Evolutionary conservation across 2,113 vertebrate genomes (phyloP).

Genomic region (Puma concolor): DNA sequence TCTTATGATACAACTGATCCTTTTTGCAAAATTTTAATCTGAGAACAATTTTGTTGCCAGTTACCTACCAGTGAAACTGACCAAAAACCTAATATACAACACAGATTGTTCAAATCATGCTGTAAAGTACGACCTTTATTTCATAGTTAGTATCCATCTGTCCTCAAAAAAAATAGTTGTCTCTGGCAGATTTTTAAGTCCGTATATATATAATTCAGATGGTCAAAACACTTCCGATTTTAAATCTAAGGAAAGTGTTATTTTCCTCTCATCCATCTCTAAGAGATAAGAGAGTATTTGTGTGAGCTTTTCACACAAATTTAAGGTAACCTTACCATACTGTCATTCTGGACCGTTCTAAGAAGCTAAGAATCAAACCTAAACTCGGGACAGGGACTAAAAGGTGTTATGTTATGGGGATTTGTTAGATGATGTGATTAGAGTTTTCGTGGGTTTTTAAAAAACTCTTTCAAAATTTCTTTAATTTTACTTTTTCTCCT

Average conservation of each 20-base stretch:
- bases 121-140: background rate
- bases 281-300: background rate
- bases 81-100: background rate
- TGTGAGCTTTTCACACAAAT: background rate
- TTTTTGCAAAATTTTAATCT: conserved; percentile 7
- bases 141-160: background rate
- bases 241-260: background rate
- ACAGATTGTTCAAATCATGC: background rate
- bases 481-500: background rate
- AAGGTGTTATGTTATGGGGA: background rate
- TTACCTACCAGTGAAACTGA: background rate
- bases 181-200: background rate
- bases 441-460: background rate
- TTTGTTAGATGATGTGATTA: background rate
- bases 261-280: background rate
- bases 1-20: background rate
- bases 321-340: background rate
- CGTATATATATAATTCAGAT: background rate
- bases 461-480: background rate
- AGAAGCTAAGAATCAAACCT: background rate
- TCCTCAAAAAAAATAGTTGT: background rate
- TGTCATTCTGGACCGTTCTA: background rate
- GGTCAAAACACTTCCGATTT: background rate
- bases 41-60: conserved; percentile 7
- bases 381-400: background rate